These are phyloP conservation scores for Leptinotarsa peninsularis DNA, from an alignment of 2,888 invertebrate genomes.

Conservation along the genomic window DNA sequence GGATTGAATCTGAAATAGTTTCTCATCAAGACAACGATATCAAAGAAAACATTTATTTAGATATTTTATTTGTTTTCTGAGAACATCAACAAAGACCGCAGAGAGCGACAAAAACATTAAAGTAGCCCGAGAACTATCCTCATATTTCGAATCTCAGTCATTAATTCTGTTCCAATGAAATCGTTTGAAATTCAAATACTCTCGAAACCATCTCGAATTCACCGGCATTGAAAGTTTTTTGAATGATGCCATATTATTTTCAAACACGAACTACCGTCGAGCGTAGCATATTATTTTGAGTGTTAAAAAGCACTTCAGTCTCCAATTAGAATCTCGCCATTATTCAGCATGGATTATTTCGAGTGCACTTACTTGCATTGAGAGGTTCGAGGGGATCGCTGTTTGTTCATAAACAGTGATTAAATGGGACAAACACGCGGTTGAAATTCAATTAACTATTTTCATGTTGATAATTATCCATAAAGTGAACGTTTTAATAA, in stretches of 20 bases:
- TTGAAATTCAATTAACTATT: conserved; percentile 2
- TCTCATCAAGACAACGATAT: too few species aligned
- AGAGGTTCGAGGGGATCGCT: conserved; percentile 20
- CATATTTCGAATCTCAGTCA: not conserved
- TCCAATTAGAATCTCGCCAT: conserved; percentile 25
- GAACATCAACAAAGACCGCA: not conserved
- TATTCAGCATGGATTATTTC: conserved; percentile 21
- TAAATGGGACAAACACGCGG: conserved; percentile 1
- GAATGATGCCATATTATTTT: conserved; percentile 25
- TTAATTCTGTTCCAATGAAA: not conserved
- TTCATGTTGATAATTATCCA: not conserved
- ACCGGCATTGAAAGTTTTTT: conserved; percentile 2
- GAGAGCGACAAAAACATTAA: not conserved
- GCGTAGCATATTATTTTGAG: conserved; percentile 22
- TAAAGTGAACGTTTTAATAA: not conserved
- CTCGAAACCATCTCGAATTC: not conserved
- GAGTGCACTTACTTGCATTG: conserved; percentile 25
- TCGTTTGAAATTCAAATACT: conserved; percentile 6
- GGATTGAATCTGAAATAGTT: too few species aligned
- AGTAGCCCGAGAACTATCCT: not conserved
- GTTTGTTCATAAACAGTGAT: conserved; percentile 25
- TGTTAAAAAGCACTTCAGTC: conserved; percentile 31
- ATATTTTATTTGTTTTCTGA: too few species aligned
- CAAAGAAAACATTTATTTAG: too few species aligned
- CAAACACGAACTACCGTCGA: conserved; percentile 19